phyloP scores from a whole-genome alignment of 53 echinoderm and acorn worm species.

The Pentamera pediparva region DNA sequence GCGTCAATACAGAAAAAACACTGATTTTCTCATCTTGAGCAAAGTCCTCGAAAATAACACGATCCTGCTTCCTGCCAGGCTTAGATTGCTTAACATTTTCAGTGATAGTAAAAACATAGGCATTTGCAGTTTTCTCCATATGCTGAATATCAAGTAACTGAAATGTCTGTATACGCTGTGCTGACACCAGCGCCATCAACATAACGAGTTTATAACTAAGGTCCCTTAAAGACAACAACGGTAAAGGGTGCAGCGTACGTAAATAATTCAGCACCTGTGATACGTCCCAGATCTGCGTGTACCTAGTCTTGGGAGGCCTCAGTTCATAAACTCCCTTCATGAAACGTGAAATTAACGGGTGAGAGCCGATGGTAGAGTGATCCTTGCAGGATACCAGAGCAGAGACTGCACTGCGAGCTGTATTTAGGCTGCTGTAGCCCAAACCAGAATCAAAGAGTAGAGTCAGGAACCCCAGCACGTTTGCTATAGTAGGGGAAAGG shows the following conservation, averaged over 20 bases:
- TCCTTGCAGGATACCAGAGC: too few relatives aligned
- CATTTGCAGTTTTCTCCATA: not conserved
- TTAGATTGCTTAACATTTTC: too few relatives aligned
- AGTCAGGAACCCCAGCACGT: not conserved
- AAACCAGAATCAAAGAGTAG: constrained; percentile 1
- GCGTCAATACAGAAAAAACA: not conserved
- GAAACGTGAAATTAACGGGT: constrained; percentile 5
- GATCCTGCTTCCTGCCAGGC: not conserved
- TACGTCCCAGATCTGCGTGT: constrained; percentile 8
- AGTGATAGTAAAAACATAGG: not conserved
- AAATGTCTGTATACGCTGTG: not conserved
- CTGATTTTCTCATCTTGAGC: not conserved
- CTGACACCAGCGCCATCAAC: constrained; percentile 23
- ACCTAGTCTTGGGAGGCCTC: constrained; percentile 18
- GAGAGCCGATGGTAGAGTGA: constrained; percentile 25
- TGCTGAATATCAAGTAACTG: not conserved
- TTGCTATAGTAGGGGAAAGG: not conserved
- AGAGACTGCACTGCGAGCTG: constrained; percentile 15
- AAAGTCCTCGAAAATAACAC: constrained; percentile 11
- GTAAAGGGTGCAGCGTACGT: not conserved
- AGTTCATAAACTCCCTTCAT: constrained; percentile 14
- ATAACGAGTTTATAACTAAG: constrained; percentile 19
- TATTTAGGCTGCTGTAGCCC: constrained; percentile 31
- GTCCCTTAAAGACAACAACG: not conserved
- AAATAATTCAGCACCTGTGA: constrained; percentile 1